Percentiles rank a stretch among this genome's conserved stretches.
phyloP scores from a whole-genome alignment of 2,797 vertebrate genomes.

The Gadopsis bispinosus region DNA sequence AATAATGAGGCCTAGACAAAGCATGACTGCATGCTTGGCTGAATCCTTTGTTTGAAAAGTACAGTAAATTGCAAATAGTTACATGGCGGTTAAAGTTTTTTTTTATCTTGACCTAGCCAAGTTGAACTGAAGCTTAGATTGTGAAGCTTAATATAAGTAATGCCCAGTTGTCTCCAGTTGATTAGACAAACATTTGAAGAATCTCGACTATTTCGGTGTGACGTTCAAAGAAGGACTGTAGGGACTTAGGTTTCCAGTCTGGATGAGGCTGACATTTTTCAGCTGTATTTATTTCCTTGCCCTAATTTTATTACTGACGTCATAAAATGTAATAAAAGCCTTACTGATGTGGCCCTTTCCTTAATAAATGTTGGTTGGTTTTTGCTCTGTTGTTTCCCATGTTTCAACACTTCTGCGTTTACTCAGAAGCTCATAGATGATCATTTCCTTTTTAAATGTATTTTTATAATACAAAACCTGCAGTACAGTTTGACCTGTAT shows the following conservation, averaged over 20 bases:
- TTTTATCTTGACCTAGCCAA: conserved; percentile 35
- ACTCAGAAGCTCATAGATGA: background rate
- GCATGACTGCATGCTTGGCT: conserved; percentile 31
- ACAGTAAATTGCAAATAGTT: conserved; percentile 26
- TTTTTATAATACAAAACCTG: background rate
- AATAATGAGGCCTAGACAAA: conserved; percentile 60
- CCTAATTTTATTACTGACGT: too few relatives aligned
- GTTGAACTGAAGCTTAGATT: conserved; percentile 24
- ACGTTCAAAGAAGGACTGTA: conserved; percentile 23
- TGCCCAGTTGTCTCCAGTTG: conserved; percentile 53
- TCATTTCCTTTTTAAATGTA: background rate
- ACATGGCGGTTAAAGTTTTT: conserved; percentile 13
- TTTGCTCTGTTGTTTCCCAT: too few relatives aligned
- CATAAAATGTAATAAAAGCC: too few relatives aligned
- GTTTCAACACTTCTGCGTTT: background rate
- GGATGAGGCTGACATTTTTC: conserved; percentile 20
- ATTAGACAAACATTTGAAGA: conserved; percentile 67
- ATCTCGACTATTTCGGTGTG: conserved; percentile 62
- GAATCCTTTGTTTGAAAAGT: conserved; percentile 58
- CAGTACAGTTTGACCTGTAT: too few relatives aligned
- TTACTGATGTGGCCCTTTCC: too few relatives aligned
- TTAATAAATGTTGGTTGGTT: too few relatives aligned
- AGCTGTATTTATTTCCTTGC: background rate
- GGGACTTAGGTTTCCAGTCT: conserved; percentile 35
- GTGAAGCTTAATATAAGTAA: conserved; percentile 41